Conservation (phyloP, 2,797 vertebrate species). For the Syngnathus rostellatus region DNA sequence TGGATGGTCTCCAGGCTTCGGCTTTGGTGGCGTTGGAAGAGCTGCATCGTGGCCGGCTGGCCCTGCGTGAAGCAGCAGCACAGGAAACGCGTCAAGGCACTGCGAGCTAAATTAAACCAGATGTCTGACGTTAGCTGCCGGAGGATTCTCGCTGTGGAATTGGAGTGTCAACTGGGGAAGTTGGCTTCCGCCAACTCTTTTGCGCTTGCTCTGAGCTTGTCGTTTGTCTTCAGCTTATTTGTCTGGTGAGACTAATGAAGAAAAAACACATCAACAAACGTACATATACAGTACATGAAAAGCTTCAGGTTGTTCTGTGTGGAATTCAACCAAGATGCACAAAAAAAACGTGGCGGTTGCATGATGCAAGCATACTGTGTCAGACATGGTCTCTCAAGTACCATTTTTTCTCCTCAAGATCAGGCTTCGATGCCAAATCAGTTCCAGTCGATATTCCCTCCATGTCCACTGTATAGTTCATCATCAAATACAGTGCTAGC, state of each 20-base stretch:
- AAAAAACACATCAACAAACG: not conserved
- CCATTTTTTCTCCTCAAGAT: no score
- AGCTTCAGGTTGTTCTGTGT: not conserved
- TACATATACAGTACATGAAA: not conserved
- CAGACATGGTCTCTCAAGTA: no score
- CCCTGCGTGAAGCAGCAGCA: slow-evolving; percentile 58
- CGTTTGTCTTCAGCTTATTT: slow-evolving; percentile 27
- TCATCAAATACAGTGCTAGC: no score
- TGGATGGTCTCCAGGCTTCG: slow-evolving; percentile 23
- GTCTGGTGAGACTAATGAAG: not conserved
- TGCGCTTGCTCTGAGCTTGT: slow-evolving; percentile 26
- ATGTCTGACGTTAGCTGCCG: slow-evolving; percentile 70
- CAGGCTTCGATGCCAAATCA: no score
- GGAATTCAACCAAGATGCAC: not conserved
- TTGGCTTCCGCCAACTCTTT: slow-evolving; percentile 48
- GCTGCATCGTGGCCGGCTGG: slow-evolving; percentile 56
- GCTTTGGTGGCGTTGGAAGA: slow-evolving; percentile 57
- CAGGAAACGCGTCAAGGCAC: slow-evolving; percentile 76
- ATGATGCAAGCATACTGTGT: no score
- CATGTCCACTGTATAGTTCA: no score
- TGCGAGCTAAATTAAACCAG: slow-evolving; percentile 73
- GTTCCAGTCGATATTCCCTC: no score
- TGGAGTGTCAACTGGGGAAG: slow-evolving; percentile 64
- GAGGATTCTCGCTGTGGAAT: slow-evolving; percentile 75
- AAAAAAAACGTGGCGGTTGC: no score